phyloP scores from a whole-genome alignment of 2,113 vertebrate species.

The Eupsittula cactorum region DNA sequence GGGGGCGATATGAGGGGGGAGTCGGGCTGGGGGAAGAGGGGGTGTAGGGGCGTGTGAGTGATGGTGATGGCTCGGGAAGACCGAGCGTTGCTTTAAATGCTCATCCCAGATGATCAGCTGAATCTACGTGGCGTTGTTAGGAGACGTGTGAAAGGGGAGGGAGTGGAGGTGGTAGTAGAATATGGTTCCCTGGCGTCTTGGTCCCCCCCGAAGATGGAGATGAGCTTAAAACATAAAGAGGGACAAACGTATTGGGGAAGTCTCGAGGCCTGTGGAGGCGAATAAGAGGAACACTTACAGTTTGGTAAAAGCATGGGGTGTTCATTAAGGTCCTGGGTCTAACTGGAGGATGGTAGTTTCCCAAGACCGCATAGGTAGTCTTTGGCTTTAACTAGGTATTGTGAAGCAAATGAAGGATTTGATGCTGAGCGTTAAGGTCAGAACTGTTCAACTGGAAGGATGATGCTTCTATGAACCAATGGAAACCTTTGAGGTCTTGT shows the following conservation, averaged over 20 bases:
- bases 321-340: neutral
- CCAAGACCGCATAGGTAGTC: neutral
- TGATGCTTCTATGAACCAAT: neutral
- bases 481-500: constrained; percentile 35
- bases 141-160: constrained; percentile 21
- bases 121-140: constrained; percentile 44
- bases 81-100: neutral
- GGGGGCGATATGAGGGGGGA: neutral
- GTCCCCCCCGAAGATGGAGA: constrained; percentile 29
- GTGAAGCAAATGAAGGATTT: constrained; percentile 32
- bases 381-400: neutral
- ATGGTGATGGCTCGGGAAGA: neutral
- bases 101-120: neutral
- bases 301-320: neutral
- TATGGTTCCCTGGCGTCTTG: constrained; percentile 29
- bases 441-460: neutral
- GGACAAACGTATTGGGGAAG: neutral
- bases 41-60: neutral
- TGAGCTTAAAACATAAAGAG: neutral
- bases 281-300: neutral
- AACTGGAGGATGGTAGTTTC: neutral
- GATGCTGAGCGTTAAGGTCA: neutral
- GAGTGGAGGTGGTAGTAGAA: neutral
- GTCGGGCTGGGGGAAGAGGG: neutral
- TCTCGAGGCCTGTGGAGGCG: neutral